Evolutionary conservation across 1,140 invertebrate species (phyloP).

Genomic region (Danaus melanippus): DNA sequence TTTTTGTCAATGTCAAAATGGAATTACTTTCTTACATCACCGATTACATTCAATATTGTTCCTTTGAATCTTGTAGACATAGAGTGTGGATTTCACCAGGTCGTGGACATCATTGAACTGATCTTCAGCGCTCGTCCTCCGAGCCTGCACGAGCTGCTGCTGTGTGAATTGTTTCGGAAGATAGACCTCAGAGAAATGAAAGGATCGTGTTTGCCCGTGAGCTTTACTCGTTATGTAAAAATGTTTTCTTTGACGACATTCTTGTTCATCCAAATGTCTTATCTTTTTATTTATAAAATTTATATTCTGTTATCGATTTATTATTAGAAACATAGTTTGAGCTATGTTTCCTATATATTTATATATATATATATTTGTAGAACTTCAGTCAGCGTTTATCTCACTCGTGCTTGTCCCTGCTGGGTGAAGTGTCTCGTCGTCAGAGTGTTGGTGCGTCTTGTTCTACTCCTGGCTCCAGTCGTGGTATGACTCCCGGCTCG

Average conservation of each 20-base stretch:
- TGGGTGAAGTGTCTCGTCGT: constrained; percentile 53
- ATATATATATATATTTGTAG: constrained; percentile 22
- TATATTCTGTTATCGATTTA: no score
- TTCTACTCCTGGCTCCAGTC: constrained; percentile 14
- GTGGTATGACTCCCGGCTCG: constrained; percentile 19
- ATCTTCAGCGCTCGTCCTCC: constrained; percentile 85
- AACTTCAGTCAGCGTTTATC: constrained; percentile 68
- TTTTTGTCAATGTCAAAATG: no score
- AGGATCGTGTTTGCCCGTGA: constrained; percentile 74
- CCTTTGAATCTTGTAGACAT: no score
- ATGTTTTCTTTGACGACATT: no score
- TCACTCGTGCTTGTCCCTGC: constrained; percentile 52
- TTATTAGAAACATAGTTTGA: no score
- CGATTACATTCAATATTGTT: no score
- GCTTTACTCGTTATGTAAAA: constrained; percentile 11
- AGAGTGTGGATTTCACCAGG: constrained; percentile 58
- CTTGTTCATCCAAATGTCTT: no score
- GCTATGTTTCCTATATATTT: no score
- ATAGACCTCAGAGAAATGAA: constrained; percentile 90
- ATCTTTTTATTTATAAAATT: no score
- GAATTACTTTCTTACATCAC: no score
- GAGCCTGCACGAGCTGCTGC: constrained; percentile 82
- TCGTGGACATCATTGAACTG: constrained; percentile 83
- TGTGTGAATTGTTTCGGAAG: constrained; percentile 88
- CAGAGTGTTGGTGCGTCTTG: constrained; percentile 21